Conservation (phyloP, 2,888 invertebrate species). For the Dasypogon diadema region DNA sequence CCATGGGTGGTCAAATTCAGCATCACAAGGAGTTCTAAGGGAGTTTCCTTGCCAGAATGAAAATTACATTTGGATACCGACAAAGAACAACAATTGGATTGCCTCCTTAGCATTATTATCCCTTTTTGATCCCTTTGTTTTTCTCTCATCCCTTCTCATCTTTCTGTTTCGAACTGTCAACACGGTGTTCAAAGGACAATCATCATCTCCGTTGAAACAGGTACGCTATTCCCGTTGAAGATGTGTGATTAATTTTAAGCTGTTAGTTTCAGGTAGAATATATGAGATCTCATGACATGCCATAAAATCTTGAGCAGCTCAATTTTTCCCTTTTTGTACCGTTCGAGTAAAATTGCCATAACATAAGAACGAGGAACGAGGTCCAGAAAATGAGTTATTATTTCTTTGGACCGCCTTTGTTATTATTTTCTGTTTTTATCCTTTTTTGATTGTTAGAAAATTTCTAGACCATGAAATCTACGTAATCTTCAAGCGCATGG, state of each 20-base stretch:
- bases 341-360: constrained; percentile 18
- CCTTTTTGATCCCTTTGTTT: constrained; percentile 8
- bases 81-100: constrained; percentile 14
- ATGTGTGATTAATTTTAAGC: constrained; percentile 32
- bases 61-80: constrained; percentile 11
- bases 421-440: constrained; percentile 20
- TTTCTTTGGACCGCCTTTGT: constrained; percentile 18
- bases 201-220: constrained; percentile 11
- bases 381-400: constrained; percentile 37
- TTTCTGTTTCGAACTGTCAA: constrained; percentile 42
- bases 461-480: constrained; percentile 56
- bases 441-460: constrained; percentile 36
- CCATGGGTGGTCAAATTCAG: constrained; percentile 50
- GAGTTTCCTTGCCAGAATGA: background rate
- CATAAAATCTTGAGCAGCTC: constrained; percentile 41
- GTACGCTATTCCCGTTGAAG: constrained; percentile 5
- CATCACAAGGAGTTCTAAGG: background rate
- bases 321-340: constrained; percentile 24
- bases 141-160: constrained; percentile 35
- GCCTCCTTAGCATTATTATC: constrained; percentile 14
- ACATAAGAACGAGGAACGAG: background rate
- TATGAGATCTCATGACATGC: constrained; percentile 24
- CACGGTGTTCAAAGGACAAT: constrained; percentile 16
- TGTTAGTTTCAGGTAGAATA: constrained; percentile 1
- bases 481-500: constrained; percentile 55